phyloP scores from a whole-genome alignment of 2,888 invertebrate species.

The Dryococelus australis region DNA sequence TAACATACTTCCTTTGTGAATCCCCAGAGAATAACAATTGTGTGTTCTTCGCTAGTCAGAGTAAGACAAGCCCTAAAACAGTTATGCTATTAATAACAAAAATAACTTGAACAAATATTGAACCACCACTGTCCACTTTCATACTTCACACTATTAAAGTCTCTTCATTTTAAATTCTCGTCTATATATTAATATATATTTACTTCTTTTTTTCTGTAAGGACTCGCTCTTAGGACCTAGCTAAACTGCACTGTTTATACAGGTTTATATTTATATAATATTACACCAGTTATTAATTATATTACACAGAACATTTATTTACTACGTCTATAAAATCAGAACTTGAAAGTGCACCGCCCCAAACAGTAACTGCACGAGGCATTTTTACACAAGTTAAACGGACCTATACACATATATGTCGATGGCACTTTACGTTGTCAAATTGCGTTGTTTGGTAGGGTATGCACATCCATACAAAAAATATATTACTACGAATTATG shows the following conservation, averaged over 20 bases:
- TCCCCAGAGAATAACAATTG: neutral
- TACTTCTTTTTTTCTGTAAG: neutral
- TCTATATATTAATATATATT: slow-evolving; percentile 5
- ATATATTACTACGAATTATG: neutral
- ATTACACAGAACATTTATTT: slow-evolving; percentile 8
- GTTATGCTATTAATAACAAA: slow-evolving; percentile 16
- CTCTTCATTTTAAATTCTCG: neutral
- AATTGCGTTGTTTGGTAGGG: neutral
- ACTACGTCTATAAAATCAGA: neutral
- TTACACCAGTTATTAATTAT: neutral
- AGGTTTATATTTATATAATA: neutral
- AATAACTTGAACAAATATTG: neutral
- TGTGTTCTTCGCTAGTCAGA: neutral
- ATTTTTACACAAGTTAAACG: neutral
- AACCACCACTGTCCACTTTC: slow-evolving; percentile 11
- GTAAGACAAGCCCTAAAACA: neutral
- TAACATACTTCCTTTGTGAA: neutral
- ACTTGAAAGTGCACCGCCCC: neutral
- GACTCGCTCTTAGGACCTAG: slow-evolving; percentile 1
- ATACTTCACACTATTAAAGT: neutral
- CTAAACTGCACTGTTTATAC: neutral
- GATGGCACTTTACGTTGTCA: slow-evolving; percentile 13
- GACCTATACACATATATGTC: neutral
- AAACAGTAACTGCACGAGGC: neutral
- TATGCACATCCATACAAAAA: neutral